Base-by-base conservation (phyloP, 2,888 invertebrate genomes). In the Carterocephalus palaemon region DNA sequence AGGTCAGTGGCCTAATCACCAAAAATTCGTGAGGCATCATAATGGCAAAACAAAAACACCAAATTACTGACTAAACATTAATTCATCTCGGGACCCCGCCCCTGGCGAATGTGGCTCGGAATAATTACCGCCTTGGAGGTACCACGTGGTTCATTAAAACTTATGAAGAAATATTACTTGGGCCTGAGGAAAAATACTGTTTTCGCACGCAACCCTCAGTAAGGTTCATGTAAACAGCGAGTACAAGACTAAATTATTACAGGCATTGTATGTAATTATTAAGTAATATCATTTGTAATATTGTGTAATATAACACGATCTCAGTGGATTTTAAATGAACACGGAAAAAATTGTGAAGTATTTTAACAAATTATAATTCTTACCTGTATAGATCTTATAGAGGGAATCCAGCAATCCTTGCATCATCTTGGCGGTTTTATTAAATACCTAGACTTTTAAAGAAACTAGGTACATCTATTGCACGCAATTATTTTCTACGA, bases 401-500 rank as follows among this genome's bases (percentile, higher is more conserved):
- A 85, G 71, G 45, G 86, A 85, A 43, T 82, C 85, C 68, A 86
- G 61, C 55, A 86, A 69, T 64, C 85, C 86, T 70, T 86, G 85
- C 85, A 86, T 85, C 85, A 85, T 86, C 59, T 78, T 86, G 70
- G 54, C 55, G 52, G 54, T 54, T 60, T 62, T 66, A 69, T 69
- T 66, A 51, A 57, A 64, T 61, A 57, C 56, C 47, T 62, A 57
- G 60, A 63, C 56, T 57, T 61, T 62, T 61, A 63, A 65, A 61
- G 7, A 20, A 46, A 24, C 38, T 46, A 19, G 6, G 6, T 19
- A 38, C 19, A 46, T 24, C 12, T 31, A 37, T 15, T 20, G 19
- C 17, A 24, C 61, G 37, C 22, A 46, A 24, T 16, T 48, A n/a
- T 28, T 16, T 29, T 42, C 13, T 34, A 42, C 28, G 32, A 36